A percentile compares a stretch with the other conserved stretches of the same genome.
Conservation (phyloP, 2,888 invertebrate species). For the Amphipoea lucens region DNA sequence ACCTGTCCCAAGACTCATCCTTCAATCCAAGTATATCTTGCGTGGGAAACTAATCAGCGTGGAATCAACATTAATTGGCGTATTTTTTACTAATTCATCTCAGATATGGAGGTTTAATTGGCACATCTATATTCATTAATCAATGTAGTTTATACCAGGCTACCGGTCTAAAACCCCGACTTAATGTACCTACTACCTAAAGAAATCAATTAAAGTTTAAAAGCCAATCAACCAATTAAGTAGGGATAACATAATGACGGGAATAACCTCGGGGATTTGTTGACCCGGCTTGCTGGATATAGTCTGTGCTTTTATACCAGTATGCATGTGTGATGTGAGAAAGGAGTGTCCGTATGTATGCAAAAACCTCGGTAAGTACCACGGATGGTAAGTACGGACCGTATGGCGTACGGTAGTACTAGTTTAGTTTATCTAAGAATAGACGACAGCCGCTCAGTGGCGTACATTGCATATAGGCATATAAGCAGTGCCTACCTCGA, state of each 20-base stretch:
- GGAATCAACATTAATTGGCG: constrained; percentile 38
- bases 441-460: background rate
- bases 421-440: constrained; percentile 20
- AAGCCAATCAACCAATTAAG: constrained; percentile 46
- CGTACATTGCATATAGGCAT: no score
- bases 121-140: constrained; percentile 52
- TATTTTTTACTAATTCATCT: constrained; percentile 54
- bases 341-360: background rate
- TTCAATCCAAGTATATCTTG: constrained; percentile 3
- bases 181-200: constrained; percentile 20
- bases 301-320: background rate
- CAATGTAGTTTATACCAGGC: constrained; percentile 30
- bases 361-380: constrained; percentile 5
- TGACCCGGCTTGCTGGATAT: background rate
- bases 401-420: background rate
- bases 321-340: background rate
- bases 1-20: constrained; percentile 10
- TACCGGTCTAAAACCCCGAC: constrained; percentile 43
- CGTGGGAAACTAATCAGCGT: constrained; percentile 53
- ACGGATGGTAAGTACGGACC: background rate
- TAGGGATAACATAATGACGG: constrained; percentile 42
- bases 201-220: constrained; percentile 57
- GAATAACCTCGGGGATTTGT: constrained; percentile 18
- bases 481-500: no score
- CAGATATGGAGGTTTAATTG: constrained; percentile 54